These are phyloP conservation scores for Nemapogon koenigi DNA, from an alignment of 2,888 invertebrate genomes.

Conservation along the genomic window DNA sequence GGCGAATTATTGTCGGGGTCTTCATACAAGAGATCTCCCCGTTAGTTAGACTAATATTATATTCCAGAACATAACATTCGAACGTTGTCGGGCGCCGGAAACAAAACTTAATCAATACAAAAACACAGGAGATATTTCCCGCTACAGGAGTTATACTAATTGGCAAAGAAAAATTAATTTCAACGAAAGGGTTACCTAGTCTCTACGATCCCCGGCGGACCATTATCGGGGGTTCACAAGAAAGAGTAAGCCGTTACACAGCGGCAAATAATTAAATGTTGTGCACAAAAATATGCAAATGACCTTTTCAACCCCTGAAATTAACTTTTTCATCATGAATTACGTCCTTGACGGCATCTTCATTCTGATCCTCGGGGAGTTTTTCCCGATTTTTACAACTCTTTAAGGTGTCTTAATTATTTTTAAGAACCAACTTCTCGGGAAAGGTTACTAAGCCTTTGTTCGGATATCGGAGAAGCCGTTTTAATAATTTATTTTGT, in stretches of 20 bases:
- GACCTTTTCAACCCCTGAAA: conserved; percentile 43
- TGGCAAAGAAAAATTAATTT: conserved; percentile 62
- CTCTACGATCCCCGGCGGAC: conserved; percentile 45
- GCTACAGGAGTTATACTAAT: conserved; percentile 28
- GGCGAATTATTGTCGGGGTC: no score
- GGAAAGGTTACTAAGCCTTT: neutral
- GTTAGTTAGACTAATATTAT: no score
- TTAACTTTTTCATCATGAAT: conserved; percentile 66
- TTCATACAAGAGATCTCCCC: no score
- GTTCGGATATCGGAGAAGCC: no score
- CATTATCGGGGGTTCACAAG: conserved; percentile 31
- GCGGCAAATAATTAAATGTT: conserved; percentile 41
- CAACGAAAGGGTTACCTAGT: conserved; percentile 34
- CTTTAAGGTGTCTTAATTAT: conserved; percentile 9
- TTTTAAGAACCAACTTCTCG: conserved; percentile 6
- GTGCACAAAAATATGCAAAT: conserved; percentile 61
- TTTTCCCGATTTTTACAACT: conserved; percentile 22
- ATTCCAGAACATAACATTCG: no score
- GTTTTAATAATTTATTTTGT: no score
- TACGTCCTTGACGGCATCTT: conserved; percentile 56
- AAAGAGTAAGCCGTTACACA: conserved; percentile 27
- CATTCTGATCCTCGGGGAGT: conserved; percentile 47
- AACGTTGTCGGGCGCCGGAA: no score
- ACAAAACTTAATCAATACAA: conserved; percentile 6
- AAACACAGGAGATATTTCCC: conserved; percentile 3